These are phyloP conservation scores for Xestobium rufovillosum DNA, from an alignment of 2,888 invertebrate species.

Conservation along the genomic window DNA sequence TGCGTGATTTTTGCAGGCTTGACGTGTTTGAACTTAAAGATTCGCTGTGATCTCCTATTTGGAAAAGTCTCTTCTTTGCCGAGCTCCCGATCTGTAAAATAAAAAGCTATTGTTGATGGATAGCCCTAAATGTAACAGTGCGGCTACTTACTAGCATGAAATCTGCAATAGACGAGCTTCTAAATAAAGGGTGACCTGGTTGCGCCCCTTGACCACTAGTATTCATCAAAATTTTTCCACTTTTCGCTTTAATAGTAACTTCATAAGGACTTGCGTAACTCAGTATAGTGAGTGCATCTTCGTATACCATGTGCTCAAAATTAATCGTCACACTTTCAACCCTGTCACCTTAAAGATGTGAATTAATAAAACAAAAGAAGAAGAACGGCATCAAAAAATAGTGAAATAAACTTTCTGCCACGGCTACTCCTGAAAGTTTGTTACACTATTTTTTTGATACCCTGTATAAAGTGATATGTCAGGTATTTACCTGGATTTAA, in stretches of 20 bases:
- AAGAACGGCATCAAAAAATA: too few relatives aligned
- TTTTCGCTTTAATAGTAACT: conserved; percentile 69
- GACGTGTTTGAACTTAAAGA: conserved; percentile 43
- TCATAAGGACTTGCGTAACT: conserved; percentile 90
- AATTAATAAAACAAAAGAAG: not conserved
- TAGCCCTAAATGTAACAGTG: conserved; percentile 5
- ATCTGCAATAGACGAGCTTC: conserved; percentile 73
- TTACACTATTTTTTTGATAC: conserved; percentile 3
- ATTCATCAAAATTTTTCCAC: conserved; percentile 37
- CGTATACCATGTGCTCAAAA: conserved; percentile 81
- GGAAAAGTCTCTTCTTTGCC: conserved; percentile 38
- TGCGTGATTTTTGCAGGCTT: conserved; percentile 37
- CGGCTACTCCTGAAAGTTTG: not conserved
- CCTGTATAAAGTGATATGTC: not conserved
- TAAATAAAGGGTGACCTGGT: conserved; percentile 68
- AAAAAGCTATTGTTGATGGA: conserved; percentile 5
- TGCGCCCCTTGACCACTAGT: conserved; percentile 41
- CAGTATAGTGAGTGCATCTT: conserved; percentile 82
- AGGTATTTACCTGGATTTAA: conserved; percentile 72
- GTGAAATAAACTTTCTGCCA: not conserved
- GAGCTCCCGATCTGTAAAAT: conserved; percentile 34
- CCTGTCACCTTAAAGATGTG: conserved; percentile 63
- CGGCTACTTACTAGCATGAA: conserved; percentile 51
- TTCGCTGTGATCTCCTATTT: conserved; percentile 40
- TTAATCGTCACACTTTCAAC: conserved; percentile 81